phyloP scores from a whole-genome alignment of 2,888 invertebrate species.

The Heteropelma amictum region DNA sequence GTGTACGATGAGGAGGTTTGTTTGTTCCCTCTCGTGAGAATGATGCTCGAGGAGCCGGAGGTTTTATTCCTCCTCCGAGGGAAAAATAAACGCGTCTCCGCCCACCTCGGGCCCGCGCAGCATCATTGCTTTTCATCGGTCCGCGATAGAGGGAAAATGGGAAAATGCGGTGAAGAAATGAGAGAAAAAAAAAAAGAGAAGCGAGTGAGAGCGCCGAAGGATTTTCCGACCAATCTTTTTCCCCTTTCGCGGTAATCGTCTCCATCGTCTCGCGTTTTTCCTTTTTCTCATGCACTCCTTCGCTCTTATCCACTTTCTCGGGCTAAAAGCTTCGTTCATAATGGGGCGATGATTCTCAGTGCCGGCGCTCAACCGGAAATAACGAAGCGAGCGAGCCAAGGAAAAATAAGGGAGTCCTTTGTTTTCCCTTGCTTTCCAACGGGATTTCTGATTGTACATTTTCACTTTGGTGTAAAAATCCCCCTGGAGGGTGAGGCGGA shows the following conservation, averaged over 20 bases:
- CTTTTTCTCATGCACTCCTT: conserved; percentile 9
- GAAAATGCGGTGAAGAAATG: no score
- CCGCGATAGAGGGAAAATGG: background rate
- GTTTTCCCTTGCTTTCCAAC: background rate
- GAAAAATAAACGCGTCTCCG: no score
- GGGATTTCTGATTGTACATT: background rate
- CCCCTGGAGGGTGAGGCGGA: background rate
- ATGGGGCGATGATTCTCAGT: conserved; percentile 52
- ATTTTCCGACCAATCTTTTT: background rate
- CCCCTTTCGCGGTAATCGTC: conserved; percentile 4
- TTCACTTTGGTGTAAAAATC: background rate
- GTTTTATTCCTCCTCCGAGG: no score
- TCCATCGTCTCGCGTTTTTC: no score
- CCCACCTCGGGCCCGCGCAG: background rate
- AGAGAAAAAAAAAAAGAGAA: background rate
- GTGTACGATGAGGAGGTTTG: no score
- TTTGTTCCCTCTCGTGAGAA: no score
- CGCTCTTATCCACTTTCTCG: no score
- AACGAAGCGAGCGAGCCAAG: background rate
- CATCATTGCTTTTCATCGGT: background rate
- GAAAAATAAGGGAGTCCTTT: no score
- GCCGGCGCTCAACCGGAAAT: conserved; percentile 50
- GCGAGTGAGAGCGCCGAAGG: background rate
- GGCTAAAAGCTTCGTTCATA: conserved; percentile 37
- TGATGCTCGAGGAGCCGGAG: no score